Evolutionary conservation across 2,113 vertebrate species (phyloP).

Genomic region (Daphoenositta chrysoptera): DNA sequence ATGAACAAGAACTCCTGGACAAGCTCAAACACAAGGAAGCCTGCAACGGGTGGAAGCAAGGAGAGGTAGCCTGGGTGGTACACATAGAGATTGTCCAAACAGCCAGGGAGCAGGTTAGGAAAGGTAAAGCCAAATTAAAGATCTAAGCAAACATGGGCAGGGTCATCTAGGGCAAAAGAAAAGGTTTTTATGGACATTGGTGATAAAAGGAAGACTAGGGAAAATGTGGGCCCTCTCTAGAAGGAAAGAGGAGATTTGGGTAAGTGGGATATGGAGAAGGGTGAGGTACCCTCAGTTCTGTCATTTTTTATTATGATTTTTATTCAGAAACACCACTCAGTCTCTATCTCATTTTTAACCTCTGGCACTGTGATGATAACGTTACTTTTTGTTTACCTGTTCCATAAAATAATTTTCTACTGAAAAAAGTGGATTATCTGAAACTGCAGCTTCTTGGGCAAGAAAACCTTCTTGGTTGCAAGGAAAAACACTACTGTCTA

Average conservation of each 20-base stretch:
- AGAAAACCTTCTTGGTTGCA: not conserved
- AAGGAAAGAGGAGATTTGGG: not conserved
- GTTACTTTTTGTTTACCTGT: not conserved
- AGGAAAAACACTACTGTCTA: not conserved
- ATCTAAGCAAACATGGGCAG: not conserved
- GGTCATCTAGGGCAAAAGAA: not conserved
- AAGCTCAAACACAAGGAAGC: rapidly evolving
- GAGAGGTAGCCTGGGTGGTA: too few relatives aligned
- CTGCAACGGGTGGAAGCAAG: not conserved
- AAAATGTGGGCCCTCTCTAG: not conserved
- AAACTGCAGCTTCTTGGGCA: not conserved
- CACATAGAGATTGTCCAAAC: not conserved
- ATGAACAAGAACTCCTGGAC: not conserved
- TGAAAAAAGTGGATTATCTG: not conserved
- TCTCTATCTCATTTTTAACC: not conserved
- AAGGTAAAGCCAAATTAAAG: not conserved
- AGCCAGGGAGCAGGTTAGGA: not conserved
- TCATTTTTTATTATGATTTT: not conserved
- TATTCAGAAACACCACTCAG: not conserved
- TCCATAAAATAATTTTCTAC: not conserved
- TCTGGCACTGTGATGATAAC: not conserved
- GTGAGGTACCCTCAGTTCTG: not conserved
- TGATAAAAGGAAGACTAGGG: not conserved
- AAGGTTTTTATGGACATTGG: rapidly evolving
- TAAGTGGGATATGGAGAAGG: not conserved